phyloP scores from a whole-genome alignment of 1,140 invertebrate species.

The Papilio aristodemus region DNA sequence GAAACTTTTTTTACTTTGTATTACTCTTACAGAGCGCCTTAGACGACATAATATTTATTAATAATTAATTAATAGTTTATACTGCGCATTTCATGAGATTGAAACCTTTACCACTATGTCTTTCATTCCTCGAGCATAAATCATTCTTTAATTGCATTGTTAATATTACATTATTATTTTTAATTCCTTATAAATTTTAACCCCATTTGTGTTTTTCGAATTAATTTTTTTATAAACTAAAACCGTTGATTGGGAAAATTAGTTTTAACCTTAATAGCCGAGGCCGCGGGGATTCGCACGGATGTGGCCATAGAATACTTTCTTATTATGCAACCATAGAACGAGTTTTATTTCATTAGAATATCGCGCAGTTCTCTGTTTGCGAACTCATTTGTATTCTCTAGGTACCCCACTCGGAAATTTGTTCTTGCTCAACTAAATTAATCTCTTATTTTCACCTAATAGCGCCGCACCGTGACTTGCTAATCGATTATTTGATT shows the following conservation, averaged over 20 bases:
- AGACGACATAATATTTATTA: too few relatives aligned
- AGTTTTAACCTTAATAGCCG: conserved; percentile 19
- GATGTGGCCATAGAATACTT: conserved; percentile 38
- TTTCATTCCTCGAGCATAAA: too few relatives aligned
- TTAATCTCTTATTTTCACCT: conserved; percentile 30
- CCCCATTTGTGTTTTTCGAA: neutral
- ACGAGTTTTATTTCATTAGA: conserved; percentile 50
- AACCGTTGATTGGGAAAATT: conserved; percentile 18
- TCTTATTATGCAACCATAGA: conserved; percentile 47
- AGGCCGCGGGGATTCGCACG: conserved; percentile 37
- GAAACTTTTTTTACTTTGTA: too few relatives aligned
- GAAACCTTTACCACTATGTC: too few relatives aligned
- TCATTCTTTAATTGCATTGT: too few relatives aligned
- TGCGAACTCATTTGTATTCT: conserved; percentile 36
- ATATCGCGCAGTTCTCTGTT: conserved; percentile 43
- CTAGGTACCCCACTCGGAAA: conserved; percentile 1
- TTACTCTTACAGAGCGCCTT: too few relatives aligned
- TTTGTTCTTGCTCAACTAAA: conserved; percentile 32
- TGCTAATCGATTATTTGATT: neutral
- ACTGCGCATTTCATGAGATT: too few relatives aligned
- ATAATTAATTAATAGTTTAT: too few relatives aligned
- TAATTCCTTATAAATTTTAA: neutral
- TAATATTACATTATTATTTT: too few relatives aligned
- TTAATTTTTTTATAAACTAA: neutral
- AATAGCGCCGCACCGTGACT: conserved; percentile 21